phyloP scores from a whole-genome alignment of 2,888 invertebrate genomes.

The Drosophila longiperda region DNA sequence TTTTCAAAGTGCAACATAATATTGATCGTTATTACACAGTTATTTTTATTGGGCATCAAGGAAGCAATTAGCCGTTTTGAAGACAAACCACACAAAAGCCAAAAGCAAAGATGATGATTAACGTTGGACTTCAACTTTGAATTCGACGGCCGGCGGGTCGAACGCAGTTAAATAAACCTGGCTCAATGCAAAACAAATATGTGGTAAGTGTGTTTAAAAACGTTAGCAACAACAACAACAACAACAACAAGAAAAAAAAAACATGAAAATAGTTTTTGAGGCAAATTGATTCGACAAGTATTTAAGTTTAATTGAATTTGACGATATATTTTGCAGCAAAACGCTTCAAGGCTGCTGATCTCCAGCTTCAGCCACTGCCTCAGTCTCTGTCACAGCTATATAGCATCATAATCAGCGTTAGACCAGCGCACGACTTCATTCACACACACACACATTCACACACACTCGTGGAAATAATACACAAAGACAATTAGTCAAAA shows the following conservation, averaged over 20 bases:
- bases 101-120: constrained; percentile 47
- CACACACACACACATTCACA: constrained; percentile 19
- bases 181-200: constrained; percentile 79
- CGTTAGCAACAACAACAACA: constrained; percentile 7
- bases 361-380: constrained; percentile 29
- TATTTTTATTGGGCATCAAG: constrained; percentile 40
- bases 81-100: constrained; percentile 42
- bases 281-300: constrained; percentile 77
- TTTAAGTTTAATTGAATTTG: constrained; percentile 79
- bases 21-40: constrained; percentile 43
- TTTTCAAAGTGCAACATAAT: not conserved
- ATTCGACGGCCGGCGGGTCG: constrained; percentile 32
- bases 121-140: constrained; percentile 40
- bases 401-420: constrained; percentile 66
- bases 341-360: constrained; percentile 67
- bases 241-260: constrained; percentile 21
- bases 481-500: constrained; percentile 72
- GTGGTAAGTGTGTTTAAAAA: constrained; percentile 51
- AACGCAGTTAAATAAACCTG: constrained; percentile 63
- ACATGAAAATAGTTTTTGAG: constrained; percentile 32
- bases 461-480: constrained; percentile 10
- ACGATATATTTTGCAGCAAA: constrained; percentile 69
- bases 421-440: constrained; percentile 56
- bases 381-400: constrained; percentile 2
- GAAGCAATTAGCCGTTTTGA: constrained; percentile 65